Evolutionary conservation across 2,113 vertebrate genomes (phyloP), one percentile per base, ranked within the genome.

Genomic region (Cardinalis cardinalis): DNA sequence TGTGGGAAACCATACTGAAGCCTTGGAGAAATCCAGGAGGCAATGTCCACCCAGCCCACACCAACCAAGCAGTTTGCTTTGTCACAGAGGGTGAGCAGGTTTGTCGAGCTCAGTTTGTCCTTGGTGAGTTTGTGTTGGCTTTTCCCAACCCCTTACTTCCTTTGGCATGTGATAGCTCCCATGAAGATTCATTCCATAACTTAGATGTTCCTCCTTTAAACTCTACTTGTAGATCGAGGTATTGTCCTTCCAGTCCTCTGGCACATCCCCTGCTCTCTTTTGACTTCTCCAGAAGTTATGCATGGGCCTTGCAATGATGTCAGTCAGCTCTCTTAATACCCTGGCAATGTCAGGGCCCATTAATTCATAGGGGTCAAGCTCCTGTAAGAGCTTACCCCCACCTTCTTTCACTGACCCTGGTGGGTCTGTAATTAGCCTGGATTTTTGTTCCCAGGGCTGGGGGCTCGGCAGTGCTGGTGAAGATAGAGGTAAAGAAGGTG

Each of bases 51-150:
- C 49, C 25, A 31, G 2, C 17, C 20, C 46, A 60, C 16, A 41
- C 31, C 56, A 48, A 10, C 17, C 18, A 19, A 44, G 18, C 51
- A 51, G 18, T 6, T 38, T n/a, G 9, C 21, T 72, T 65, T 73
- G 75, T 38, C 12, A 18, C 32, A n/a, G 44, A 66, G 24, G 8
- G 13, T 14, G 12, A 44, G 2, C 44, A 38, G 38, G 8, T 24
- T n/a, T 72, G 32, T 52, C 23, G 52, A 17, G 28, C 32, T 65
- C 32, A 23, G 1, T 51, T 87, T 51, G 38, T 43, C 28, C 32
- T 51, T 44, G 12, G 6, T n/a, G 18, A 24, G 5, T 51, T 43
- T 0, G 0, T 51, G 19, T 36, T 51, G 52, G 36, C 28, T 72
- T 80, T 58, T 72, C 44, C 36, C 12, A 71, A 4, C 28, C 26